Conservation (phyloP, 2,888 invertebrate species). For the Lysandra bellargus region DNA sequence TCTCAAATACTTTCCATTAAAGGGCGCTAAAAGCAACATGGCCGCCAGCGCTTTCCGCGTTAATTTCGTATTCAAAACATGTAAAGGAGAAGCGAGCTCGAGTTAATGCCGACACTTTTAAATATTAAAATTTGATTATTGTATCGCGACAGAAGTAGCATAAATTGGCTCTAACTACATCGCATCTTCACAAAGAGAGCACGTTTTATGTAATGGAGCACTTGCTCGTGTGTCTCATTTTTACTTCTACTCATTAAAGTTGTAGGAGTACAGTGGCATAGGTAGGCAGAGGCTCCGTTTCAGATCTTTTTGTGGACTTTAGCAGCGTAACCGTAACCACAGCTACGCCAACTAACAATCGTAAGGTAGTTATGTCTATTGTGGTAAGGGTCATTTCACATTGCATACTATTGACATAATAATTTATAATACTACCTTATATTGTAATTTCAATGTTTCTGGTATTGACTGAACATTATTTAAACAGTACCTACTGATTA, state of each 20-base stretch:
- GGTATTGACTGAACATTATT: too few species aligned
- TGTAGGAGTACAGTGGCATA: background rate
- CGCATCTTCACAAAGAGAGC: conserved; percentile 35
- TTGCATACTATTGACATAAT: too few species aligned
- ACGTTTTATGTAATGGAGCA: conserved; percentile 30
- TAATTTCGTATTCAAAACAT: conserved; percentile 72
- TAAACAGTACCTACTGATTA: too few species aligned
- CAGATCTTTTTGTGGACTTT: too few species aligned
- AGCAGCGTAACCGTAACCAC: too few species aligned
- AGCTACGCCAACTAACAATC: too few species aligned
- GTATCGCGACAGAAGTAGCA: conserved; percentile 58
- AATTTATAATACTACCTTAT: too few species aligned
- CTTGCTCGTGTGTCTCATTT: background rate
- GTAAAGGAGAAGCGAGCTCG: conserved; percentile 59
- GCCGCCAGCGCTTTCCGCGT: conserved; percentile 61
- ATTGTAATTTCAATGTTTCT: too few species aligned
- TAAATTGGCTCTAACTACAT: conserved; percentile 56
- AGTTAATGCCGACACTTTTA: conserved; percentile 70
- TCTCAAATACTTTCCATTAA: conserved; percentile 63
- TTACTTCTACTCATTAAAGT: background rate
- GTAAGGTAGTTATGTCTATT: too few species aligned
- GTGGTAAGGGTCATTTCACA: too few species aligned
- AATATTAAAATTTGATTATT: conserved; percentile 75
- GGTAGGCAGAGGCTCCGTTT: background rate
- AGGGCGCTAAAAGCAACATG: conserved; percentile 76